A percentile compares a stretch with the other conserved stretches of the same genome.
Conservation (phyloP, 2,888 invertebrate species). For the Orgyia antiqua region DNA sequence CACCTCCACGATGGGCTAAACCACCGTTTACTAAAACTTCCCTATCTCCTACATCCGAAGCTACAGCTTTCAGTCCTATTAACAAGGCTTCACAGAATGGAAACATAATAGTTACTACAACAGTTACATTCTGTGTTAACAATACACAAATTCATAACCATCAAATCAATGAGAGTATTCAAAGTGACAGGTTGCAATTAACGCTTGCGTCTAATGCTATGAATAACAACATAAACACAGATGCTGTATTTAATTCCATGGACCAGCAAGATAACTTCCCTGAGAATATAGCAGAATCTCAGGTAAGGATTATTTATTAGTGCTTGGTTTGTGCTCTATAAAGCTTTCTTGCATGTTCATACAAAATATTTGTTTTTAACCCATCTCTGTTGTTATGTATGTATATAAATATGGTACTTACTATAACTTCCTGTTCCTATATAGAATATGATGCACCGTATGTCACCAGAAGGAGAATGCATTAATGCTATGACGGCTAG, state of each 20-base stretch:
- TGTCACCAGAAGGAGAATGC: constrained; percentile 84
- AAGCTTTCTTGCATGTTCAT: constrained; percentile 30
- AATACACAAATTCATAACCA: constrained; percentile 74
- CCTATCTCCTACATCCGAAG: constrained; percentile 64
- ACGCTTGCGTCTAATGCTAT: constrained; percentile 73
- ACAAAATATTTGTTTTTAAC: constrained; percentile 32
- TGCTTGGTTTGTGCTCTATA: constrained; percentile 39
- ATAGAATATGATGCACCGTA: constrained; percentile 82
- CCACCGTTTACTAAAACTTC: constrained; percentile 79
- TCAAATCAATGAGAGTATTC: constrained; percentile 69
- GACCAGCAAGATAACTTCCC: constrained; percentile 51
- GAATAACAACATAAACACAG: constrained; percentile 62
- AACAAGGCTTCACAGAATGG: constrained; percentile 76
- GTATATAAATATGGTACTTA: constrained; percentile 26
- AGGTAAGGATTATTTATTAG: constrained; percentile 51
- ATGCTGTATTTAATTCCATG: constrained; percentile 52
- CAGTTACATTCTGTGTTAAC: constrained; percentile 89
- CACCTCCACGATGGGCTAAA: constrained; percentile 91
- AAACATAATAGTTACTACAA: constrained; percentile 91
- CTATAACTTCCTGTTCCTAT: constrained; percentile 58
- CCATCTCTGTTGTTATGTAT: constrained; percentile 22
- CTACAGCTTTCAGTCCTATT: constrained; percentile 61
- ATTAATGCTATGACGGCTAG: constrained; percentile 80
- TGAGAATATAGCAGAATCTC: constrained; percentile 57
- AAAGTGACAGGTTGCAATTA: constrained; percentile 71